Evolutionary conservation across 2,797 vertebrate genomes (phyloP), one percentile per base, ranked within the genome.

Genomic region (Manis javanica): DNA sequence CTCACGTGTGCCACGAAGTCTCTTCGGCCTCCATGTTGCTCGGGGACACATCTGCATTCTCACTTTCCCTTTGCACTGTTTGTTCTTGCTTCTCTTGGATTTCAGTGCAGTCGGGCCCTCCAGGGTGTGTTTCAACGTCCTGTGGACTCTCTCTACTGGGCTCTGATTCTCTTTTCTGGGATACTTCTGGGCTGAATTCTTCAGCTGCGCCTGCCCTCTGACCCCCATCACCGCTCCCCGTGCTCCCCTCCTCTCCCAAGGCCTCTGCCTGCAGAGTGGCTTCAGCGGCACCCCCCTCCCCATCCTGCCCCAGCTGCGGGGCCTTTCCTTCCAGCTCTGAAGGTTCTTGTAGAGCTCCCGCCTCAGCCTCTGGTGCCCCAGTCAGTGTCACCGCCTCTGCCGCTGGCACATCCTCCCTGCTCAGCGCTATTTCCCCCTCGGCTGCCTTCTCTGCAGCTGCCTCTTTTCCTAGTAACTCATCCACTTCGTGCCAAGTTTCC

Each of bases 1-100:
- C 98, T 98, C 94, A 98, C 98, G 92, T 51, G 71, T 49, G 75
- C 26, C 51, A 5, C 0, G 7, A 34, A 84, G 34, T 10, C 24
- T 39, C 59, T 77, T 13, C 0, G 96, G 91, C 31, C 42, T 86
- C 57, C 34, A 8, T 4, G 2, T 3, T 69, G 81, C 21, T 0
- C 4, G 0, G 4, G 0, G 85, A 7, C 0, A 46, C 69, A 74
- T 64, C 85, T 3, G 2, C 42, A 13, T 29, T 0, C 0, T 59
- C 82, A 0, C n/a, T 66, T 92, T 89, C 86, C 16, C 53, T 81
- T 53, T 53, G 87, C 3, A n/a, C 9, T 0, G 61, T 18, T 5
- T 29, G 0, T 10, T 95, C 57, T 90, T 59, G 74, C 23, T 86
- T 23, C 46, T 21, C 94, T 71, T 19, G 79, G 7, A 19, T 69